Base-by-base conservation (phyloP, 2,797 vertebrate genomes). In the Garrulus glandarius region DNA sequence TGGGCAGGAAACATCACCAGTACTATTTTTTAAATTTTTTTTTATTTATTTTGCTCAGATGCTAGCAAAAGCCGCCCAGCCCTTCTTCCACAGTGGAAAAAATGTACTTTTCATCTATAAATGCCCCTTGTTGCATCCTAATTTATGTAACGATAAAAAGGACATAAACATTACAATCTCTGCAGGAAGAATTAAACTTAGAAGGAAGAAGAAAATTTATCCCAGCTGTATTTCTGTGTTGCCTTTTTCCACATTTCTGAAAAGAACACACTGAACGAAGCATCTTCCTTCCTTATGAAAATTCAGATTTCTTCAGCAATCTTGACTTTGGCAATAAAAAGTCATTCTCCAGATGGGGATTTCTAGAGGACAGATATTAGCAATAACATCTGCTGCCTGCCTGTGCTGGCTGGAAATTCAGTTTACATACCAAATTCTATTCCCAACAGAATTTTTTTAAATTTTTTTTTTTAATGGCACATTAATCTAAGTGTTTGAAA, bases 401-500 rank as follows among this genome's bases (percentile, higher is more conserved):
- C 37, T 84, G 32, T 65, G 46, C 50, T 87, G 55, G 52, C 21
- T 82, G 52, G 19, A 89, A 94, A 89, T 60, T 59, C 39, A 89
- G 26, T 82, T 79, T 32, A 22, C 36, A 37, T 22, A 36, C 24
- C 26, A 6, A 2, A 46, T 68, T 89, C 37, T 80, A 37, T 60
- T 93, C 60, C 63, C 16, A 82, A 50, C 1, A 81, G 61, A 15
- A 27, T 23, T 53, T 49, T 60, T 67, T 41, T 5, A 81, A 57
- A 15, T 24, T 23, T 53, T 49, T 60, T 67, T 41, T 5, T 5
- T 4, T 30, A 77, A 93, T 36, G 49, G 20, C 19, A 83, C 26
- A 36, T 83, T 77, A n/a, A n/a, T 80, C 5, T 77, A 70, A 93
- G 37, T 46, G 64, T 83, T 94, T 79, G 64, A 72, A 89, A 93